phyloP scores from a whole-genome alignment of 2,113 vertebrate genomes.

The Tachycineta bicolor region DNA sequence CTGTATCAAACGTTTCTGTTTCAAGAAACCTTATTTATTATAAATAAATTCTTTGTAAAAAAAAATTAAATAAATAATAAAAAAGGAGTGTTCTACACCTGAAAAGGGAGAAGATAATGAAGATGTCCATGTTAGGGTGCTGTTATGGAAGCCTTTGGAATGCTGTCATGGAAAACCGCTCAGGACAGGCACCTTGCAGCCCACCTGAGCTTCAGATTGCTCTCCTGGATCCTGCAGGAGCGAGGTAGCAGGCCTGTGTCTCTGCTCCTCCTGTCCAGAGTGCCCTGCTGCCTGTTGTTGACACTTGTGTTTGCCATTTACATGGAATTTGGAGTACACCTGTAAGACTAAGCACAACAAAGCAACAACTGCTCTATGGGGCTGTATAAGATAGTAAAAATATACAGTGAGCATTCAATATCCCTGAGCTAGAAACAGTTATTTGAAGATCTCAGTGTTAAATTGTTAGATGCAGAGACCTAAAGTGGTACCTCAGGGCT shows the following conservation, averaged over 20 bases:
- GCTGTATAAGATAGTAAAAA: neutral
- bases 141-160: neutral
- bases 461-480: neutral
- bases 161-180: neutral
- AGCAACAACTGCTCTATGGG: neutral
- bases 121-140: neutral
- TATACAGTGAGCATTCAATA: neutral
- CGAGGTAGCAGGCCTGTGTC: neutral
- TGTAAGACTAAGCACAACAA: neutral
- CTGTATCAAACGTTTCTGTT: neutral
- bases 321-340: neutral
- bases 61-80: neutral
- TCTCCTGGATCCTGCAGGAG: neutral
- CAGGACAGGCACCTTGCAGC: accelerated
- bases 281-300: neutral
- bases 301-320: neutral
- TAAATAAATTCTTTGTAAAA: neutral
- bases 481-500: neutral
- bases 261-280: neutral
- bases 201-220: neutral
- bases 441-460: neutral
- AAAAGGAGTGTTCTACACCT: neutral
- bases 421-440: accelerated
- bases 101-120: neutral
- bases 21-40: neutral